Evolutionary conservation across 2,113 vertebrate genomes (phyloP).

Genomic region (Alethe diademata): DNA sequence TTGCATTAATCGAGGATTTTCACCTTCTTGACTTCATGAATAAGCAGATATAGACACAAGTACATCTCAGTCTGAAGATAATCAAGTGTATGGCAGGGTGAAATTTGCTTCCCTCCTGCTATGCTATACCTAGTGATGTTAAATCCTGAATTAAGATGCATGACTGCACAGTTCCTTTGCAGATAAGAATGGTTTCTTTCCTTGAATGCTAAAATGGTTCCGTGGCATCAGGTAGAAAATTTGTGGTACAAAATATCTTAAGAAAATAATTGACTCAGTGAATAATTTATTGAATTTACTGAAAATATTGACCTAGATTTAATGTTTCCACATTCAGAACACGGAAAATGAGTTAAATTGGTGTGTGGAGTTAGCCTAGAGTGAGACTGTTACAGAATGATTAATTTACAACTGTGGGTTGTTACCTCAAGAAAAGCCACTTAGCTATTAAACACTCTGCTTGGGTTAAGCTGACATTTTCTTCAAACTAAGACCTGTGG

Average conservation of each 20-base stretch:
- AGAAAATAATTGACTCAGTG: conserved; percentile 62
- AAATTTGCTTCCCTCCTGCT: neutral
- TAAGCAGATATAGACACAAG: neutral
- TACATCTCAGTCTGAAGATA: neutral
- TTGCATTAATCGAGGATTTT: neutral
- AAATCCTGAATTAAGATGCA: conserved; percentile 11
- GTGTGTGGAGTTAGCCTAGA: conserved; percentile 10
- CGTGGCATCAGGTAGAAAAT: neutral
- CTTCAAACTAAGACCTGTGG: neutral
- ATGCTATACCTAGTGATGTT: neutral
- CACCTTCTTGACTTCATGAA: neutral
- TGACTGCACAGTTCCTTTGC: neutral
- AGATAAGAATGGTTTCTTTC: neutral
- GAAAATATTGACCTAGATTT: conserved; percentile 57
- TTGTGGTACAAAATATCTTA: neutral
- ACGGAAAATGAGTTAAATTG: conserved; percentile 22
- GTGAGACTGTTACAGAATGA: conserved; percentile 15
- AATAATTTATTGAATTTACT: conserved; percentile 63
- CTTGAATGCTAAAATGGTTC: neutral
- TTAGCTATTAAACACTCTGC: neutral
- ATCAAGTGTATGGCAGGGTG: neutral
- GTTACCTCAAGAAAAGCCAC: conserved; percentile 29
- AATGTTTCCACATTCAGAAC: conserved; percentile 41
- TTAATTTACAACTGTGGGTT: conserved; percentile 53
- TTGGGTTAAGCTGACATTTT: conserved; percentile 12